These are phyloP conservation scores for Baryphthengus martii DNA, from an alignment of 2,113 vertebrate genomes.

Conservation along the genomic window DNA sequence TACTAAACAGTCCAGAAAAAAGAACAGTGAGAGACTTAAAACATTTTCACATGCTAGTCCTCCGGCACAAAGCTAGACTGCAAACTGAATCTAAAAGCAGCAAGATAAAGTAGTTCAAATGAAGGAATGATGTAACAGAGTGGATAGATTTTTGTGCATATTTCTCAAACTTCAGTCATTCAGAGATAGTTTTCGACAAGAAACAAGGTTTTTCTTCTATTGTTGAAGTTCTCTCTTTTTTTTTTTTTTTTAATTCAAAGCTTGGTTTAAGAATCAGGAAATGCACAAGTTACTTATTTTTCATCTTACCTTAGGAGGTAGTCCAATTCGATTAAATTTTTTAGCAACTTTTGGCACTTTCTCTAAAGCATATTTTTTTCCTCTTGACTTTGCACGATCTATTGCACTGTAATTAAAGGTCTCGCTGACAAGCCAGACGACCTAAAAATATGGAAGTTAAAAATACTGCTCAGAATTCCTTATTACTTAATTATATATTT, in stretches of 20 bases:
- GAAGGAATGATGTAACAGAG: background rate
- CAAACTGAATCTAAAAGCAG: background rate
- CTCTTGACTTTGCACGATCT: slow-evolving; percentile 94
- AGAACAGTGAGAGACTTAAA: background rate
- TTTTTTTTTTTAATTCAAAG: no score
- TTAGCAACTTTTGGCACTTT: slow-evolving; percentile 96
- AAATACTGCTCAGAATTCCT: background rate
- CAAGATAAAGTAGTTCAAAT: background rate
- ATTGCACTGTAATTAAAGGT: slow-evolving; percentile 97
- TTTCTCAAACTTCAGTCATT: background rate
- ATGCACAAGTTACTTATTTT: background rate
- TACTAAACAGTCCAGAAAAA: background rate
- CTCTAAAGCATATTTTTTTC: slow-evolving; percentile 96
- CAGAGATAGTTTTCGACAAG: background rate
- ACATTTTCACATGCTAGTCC: background rate
- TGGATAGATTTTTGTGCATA: background rate
- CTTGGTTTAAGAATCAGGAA: background rate
- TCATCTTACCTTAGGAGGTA: slow-evolving; percentile 92
- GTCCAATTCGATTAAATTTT: slow-evolving; percentile 93
- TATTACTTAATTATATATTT: background rate
- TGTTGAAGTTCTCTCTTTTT: accelerated
- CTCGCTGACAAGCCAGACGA: slow-evolving; percentile 92
- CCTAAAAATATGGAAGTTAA: slow-evolving; percentile 72
- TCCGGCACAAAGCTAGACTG: background rate
- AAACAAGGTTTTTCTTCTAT: background rate